Evolutionary conservation across 2,888 invertebrate genomes (phyloP).

Genomic region (Sthenelais limicola): DNA sequence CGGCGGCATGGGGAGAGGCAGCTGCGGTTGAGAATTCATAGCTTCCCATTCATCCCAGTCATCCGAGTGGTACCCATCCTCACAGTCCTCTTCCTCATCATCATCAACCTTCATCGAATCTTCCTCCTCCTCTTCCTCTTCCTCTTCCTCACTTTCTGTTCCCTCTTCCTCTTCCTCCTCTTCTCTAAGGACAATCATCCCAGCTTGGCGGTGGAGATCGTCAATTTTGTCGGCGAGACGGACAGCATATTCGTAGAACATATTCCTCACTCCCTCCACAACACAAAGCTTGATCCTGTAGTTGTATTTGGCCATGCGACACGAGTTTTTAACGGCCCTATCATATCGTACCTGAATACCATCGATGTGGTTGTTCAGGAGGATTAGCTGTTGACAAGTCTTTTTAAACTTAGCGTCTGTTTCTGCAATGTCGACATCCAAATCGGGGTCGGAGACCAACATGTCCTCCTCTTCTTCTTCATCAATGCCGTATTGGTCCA

Average conservation of each 20-base stretch:
- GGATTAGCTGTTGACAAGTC: conserved; percentile 36
- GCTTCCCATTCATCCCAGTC: neutral
- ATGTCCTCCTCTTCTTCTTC: no score
- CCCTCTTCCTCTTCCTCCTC: conserved; percentile 10
- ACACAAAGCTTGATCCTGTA: conserved; percentile 42
- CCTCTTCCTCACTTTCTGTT: neutral
- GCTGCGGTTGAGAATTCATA: neutral
- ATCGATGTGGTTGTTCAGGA: conserved; percentile 38
- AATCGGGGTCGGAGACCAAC: conserved; percentile 2
- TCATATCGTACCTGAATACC: conserved; percentile 35
- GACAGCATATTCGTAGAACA: conserved; percentile 40
- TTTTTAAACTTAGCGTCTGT: conserved; percentile 37
- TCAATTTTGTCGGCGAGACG: conserved; percentile 32
- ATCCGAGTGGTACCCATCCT: conserved; percentile 16
- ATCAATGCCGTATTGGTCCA: no score
- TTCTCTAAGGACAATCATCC: conserved; percentile 9
- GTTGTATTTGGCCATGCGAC: conserved; percentile 25
- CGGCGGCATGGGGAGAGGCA: no score
- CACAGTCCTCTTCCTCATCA: no score
- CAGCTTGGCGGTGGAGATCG: conserved; percentile 10
- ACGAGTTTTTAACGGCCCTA: conserved; percentile 12
- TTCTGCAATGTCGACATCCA: conserved; percentile 11
- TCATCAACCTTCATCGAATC: no score
- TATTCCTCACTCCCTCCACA: conserved; percentile 41
- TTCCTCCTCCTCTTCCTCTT: neutral